Percentiles rank a stretch among this genome's conserved stretches.
Evolutionary conservation across 2,113 vertebrate genomes (phyloP).

Genomic region (Oceanodroma tethys): DNA sequence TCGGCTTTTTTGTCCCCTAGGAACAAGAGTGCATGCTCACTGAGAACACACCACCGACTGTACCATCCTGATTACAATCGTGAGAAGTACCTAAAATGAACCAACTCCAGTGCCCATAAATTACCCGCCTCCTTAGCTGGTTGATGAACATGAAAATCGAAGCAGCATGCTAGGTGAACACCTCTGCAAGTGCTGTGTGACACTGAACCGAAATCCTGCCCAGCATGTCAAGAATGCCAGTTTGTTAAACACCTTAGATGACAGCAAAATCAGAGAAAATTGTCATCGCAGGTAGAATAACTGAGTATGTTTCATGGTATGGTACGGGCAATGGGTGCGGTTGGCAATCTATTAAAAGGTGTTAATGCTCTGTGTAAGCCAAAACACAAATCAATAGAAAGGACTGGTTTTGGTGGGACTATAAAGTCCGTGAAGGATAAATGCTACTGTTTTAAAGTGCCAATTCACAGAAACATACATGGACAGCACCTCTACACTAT

Average conservation of each 20-base stretch:
- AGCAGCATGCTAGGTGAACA: not conserved
- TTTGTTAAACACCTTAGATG: not conserved
- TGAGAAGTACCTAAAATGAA: not conserved
- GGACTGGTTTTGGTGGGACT: not conserved
- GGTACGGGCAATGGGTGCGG: not conserved
- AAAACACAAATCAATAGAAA: not conserved
- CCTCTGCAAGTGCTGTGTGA: not conserved
- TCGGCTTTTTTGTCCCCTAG: not conserved
- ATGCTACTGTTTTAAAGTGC: not conserved
- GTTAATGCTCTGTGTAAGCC: not conserved
- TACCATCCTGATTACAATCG: not conserved
- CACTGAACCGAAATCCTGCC: not conserved
- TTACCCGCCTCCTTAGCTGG: not conserved
- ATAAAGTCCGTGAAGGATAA: not conserved
- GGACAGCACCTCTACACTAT: not conserved
- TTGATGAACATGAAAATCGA: not conserved
- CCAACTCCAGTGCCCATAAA: not conserved
- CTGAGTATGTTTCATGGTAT: not conserved
- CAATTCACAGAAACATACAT: not conserved
- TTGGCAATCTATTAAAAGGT: not conserved
- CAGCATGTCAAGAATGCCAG: not conserved
- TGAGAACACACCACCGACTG: not conserved
- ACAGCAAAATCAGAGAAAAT: not conserved
- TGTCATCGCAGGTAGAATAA: not conserved
- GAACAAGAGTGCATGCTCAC: not conserved